Percentiles rank a stretch among this genome's conserved stretches.
These are phyloP conservation scores for Hylaeus anthracinus DNA, from an alignment of 1,140 invertebrate species.

Conservation along the genomic window DNA sequence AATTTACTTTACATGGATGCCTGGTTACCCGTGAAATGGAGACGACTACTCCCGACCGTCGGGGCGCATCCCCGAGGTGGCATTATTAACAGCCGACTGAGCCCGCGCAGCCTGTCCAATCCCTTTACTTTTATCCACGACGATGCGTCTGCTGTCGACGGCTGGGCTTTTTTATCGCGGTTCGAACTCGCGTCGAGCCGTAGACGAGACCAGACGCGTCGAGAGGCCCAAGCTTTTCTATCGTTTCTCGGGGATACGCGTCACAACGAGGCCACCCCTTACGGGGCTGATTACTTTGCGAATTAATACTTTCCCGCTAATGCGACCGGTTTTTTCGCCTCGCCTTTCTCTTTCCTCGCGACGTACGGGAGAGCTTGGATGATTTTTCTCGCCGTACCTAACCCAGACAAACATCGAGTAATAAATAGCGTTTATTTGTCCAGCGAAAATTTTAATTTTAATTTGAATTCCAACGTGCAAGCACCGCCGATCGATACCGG, in stretches of 20 bases:
- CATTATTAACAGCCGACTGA: slow-evolving; percentile 58
- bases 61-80: slow-evolving; percentile 35
- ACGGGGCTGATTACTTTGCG: slow-evolving; percentile 45
- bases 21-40: slow-evolving; percentile 49
- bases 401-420: too few species aligned
- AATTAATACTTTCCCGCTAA: slow-evolving; percentile 47
- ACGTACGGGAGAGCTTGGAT: too few species aligned
- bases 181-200: slow-evolving; percentile 10
- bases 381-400: too few species aligned
- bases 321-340: background rate
- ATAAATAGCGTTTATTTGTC: too few species aligned
- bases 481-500: too few species aligned
- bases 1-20: slow-evolving; percentile 42
- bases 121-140: slow-evolving; percentile 46
- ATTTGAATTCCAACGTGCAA: too few species aligned
- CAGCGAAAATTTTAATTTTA: too few species aligned
- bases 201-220: slow-evolving; percentile 20
- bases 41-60: slow-evolving; percentile 25
- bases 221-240: slow-evolving; percentile 25
- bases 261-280: background rate
- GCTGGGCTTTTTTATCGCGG: slow-evolving; percentile 18
- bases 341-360: background rate
- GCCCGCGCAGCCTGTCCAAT: slow-evolving; percentile 48
- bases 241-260: slow-evolving; percentile 21
- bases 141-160: slow-evolving; percentile 33